Percentiles rank a stretch among this genome's conserved stretches.
Evolutionary conservation across 2,888 invertebrate species (phyloP).

Genomic region (Philonicus albiceps): DNA sequence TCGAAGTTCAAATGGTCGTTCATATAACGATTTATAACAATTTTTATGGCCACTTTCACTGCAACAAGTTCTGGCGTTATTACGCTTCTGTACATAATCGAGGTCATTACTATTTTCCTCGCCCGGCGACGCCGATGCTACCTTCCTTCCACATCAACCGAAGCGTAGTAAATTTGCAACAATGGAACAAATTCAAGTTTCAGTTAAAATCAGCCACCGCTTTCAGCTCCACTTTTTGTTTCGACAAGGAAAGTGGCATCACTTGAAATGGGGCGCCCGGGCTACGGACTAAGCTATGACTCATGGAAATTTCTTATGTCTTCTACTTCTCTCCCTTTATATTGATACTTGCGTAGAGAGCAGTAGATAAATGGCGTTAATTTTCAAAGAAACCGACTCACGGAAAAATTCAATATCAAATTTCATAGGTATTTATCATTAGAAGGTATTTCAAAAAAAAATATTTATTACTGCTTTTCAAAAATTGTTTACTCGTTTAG

Average conservation of each 20-base stretch:
- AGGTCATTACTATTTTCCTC: background rate
- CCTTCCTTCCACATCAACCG: background rate
- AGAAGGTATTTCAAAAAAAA: background rate
- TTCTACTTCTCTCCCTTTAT: background rate
- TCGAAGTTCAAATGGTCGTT: background rate
- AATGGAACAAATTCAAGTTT: background rate
- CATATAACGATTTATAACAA: background rate
- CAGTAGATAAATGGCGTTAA: background rate
- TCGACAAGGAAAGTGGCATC: background rate
- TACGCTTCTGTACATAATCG: background rate
- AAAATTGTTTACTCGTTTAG: too few relatives aligned
- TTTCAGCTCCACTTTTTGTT: slow-evolving; percentile 1
- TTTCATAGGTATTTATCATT: background rate
- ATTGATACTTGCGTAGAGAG: background rate
- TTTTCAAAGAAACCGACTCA: background rate
- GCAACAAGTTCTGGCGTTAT: background rate
- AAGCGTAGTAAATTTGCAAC: background rate
- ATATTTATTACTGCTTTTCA: background rate
- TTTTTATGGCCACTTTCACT: slow-evolving; percentile 21
- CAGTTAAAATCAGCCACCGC: background rate
- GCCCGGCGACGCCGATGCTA: background rate
- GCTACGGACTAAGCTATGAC: background rate
- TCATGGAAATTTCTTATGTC: slow-evolving; percentile 2
- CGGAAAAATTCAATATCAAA: background rate
- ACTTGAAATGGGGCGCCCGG: background rate